phyloP scores from a whole-genome alignment of 2,113 vertebrate species.

The Brachyhypopomus occidentalis region DNA sequence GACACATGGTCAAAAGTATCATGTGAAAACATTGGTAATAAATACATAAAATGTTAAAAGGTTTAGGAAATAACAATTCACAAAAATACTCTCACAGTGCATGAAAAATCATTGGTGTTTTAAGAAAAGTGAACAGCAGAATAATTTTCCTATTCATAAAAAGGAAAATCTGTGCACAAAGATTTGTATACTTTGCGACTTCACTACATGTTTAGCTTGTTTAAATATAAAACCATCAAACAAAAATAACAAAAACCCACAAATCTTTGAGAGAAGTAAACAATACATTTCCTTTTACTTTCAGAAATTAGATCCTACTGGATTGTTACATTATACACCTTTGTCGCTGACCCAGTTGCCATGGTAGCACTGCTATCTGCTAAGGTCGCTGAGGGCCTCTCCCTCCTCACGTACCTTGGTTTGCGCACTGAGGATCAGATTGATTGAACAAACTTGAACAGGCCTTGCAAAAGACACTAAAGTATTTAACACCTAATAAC shows the following conservation, averaged over 20 bases:
- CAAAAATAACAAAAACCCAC: background rate
- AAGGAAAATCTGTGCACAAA: conserved; percentile 7
- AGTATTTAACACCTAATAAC: background rate
- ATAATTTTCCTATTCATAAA: conserved; percentile 5
- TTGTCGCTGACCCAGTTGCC: conserved; percentile 66
- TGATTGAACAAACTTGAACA: conserved; percentile 21
- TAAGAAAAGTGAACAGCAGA: background rate
- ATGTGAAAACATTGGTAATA: conserved; percentile 41
- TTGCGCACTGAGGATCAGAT: conserved; percentile 68
- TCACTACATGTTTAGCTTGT: background rate
- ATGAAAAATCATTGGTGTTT: conserved; percentile 22
- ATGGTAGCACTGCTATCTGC: conserved; percentile 57
- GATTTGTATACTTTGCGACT: background rate
- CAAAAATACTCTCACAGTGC: conserved; percentile 36
- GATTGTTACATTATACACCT: conserved; percentile 66
- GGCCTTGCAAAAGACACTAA: background rate
- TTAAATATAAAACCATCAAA: background rate
- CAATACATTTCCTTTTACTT: background rate
- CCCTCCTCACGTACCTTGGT: conserved; percentile 76
- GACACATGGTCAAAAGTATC: conserved; percentile 26
- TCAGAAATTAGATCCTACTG: background rate
- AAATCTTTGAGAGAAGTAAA: background rate
- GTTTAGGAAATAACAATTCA: conserved; percentile 2
- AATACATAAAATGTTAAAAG: conserved; percentile 34
- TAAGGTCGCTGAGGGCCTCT: conserved; percentile 67